A percentile compares a stretch with the other conserved stretches of the same genome.
Evolutionary conservation across 2,113 vertebrate species (phyloP).

Genomic region (Phodopus roborovskii): DNA sequence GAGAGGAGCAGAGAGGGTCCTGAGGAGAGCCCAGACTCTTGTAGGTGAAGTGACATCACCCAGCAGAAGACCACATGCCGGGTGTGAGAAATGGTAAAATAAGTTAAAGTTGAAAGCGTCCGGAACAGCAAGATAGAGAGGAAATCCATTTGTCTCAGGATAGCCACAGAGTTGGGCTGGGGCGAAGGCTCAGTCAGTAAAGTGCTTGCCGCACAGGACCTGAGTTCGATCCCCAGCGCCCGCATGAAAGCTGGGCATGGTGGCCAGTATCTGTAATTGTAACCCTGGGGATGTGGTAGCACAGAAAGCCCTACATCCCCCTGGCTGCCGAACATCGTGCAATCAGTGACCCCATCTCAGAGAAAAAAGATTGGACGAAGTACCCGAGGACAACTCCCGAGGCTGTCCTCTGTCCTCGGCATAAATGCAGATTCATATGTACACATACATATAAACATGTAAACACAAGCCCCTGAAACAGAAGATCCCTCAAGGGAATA

Average conservation of each 20-base stretch:
- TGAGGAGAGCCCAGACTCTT: background rate
- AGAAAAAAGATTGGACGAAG: too few relatives aligned
- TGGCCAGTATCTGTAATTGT: background rate
- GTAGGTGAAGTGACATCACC: background rate
- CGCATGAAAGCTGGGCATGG: background rate
- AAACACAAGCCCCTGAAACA: background rate
- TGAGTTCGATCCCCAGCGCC: background rate
- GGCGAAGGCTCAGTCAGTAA: background rate
- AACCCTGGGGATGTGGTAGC: too few relatives aligned
- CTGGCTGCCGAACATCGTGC: too few relatives aligned
- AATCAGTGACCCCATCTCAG: background rate
- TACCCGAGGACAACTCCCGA: too few relatives aligned
- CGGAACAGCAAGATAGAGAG: background rate
- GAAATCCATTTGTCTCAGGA: background rate
- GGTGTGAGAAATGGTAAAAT: background rate
- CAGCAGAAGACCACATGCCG: background rate
- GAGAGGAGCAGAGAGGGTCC: background rate
- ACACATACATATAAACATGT: too few relatives aligned
- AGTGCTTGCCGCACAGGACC: background rate
- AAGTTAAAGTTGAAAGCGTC: background rate
- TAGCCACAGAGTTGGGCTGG: background rate
- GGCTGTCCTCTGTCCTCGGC: background rate
- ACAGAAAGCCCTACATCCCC: background rate
- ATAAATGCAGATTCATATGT: background rate
- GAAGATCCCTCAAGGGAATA: background rate